Evolutionary conservation across 2,113 vertebrate genomes (phyloP), one percentile per base, ranked within the genome.

Genomic region (Monopterus albus): DNA sequence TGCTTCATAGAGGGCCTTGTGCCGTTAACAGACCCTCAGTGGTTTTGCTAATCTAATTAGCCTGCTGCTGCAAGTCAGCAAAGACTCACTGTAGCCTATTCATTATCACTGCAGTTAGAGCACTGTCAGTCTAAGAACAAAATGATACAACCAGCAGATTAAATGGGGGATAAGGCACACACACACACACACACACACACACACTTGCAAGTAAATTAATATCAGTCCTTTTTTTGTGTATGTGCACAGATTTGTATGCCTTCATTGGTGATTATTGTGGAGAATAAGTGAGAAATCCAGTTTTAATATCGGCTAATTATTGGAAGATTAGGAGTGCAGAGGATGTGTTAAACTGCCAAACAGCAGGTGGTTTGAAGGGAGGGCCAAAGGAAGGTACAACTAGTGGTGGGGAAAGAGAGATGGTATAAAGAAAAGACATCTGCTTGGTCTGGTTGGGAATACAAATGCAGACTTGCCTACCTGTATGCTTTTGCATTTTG

Each of bases 1-100:
- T 47, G 62, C 67, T 57, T 76, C 58, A 58, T 11, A 57, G 52
- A 63, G 42, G 55, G 55, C 57, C 56, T 78, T 13, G 36, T 75
- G 61, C 28, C 17, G 28, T 79, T 78, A 81, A 84, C 57, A 5
- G 46, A 70, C 60, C 74, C 55, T 80, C 26, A 4, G 59, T 79
- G 83, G 26, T 73, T 82, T 71, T 63, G 31, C 47, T 81, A 84
- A 84, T 89, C 66, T 87, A 56, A 81, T 90, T 90, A 88, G 39
- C 70, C 74, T 72, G 64, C 70, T 78, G 65, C 80, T 71, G 63
- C 72, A 79, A 88, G 75, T 71, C 79, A 84, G 79, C 42, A 83
- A 85, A 79, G 78, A 63, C 71, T 85, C 84, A 87, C 82, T 0
- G 23, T 85, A 74, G 84, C 82, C 58, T 53, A 52, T 76, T 89